These are phyloP conservation scores for Caiman crocodilus DNA, from an alignment of 2,797 vertebrate genomes.

Conservation along the genomic window DNA sequence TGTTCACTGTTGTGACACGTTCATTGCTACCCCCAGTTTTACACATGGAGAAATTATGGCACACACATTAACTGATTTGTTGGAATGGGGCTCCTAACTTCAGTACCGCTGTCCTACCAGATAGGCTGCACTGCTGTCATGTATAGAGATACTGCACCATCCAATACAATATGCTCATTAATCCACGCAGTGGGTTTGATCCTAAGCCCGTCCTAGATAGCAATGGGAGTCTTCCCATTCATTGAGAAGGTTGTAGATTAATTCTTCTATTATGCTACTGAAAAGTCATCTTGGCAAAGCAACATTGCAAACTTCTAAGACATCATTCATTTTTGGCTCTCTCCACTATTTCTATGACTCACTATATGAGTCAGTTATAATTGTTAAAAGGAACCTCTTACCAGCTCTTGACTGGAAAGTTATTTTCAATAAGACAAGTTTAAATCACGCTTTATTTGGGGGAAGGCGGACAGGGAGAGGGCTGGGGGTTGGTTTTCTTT, in stretches of 20 bases:
- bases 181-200: not conserved
- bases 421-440: not conserved
- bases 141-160: fast-evolving
- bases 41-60: not conserved
- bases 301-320: not conserved
- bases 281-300: not conserved
- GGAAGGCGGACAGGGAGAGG: no score
- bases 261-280: not conserved
- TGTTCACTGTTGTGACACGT: fast-evolving
- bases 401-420: not conserved
- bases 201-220: not conserved
- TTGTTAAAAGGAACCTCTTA: not conserved
- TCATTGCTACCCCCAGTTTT: not conserved
- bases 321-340: not conserved
- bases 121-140: fast-evolving
- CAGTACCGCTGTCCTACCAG: not conserved
- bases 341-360: not conserved
- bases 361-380: not conserved
- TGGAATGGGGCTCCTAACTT: not conserved
- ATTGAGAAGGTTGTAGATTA: not conserved
- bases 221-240: not conserved
- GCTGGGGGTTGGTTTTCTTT: not conserved
- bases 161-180: not conserved
- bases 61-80: not conserved
- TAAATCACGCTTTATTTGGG: not conserved